These are phyloP conservation scores for Leptoteleia sp. DNA, from an alignment of 1,140 invertebrate species.

Conservation along the genomic window DNA sequence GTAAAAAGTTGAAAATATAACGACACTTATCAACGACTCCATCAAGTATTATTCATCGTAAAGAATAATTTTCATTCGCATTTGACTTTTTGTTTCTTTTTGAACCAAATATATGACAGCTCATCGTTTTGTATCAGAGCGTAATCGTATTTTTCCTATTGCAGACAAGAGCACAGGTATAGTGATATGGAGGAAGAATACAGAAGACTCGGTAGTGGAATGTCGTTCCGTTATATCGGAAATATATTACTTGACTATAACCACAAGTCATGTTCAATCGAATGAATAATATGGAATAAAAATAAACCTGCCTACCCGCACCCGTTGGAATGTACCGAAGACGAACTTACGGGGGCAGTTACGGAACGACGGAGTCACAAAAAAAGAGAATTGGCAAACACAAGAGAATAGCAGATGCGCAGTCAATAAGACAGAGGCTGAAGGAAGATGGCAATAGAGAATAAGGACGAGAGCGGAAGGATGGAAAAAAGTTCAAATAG, in stretches of 20 bases:
- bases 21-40: background rate
- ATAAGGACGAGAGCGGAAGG: conserved; percentile 1
- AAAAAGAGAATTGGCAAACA: conserved; percentile 7
- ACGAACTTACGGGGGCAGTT: conserved; percentile 44
- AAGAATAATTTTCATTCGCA: conserved; percentile 16
- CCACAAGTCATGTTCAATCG: conserved; percentile 79
- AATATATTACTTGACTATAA: conserved; percentile 76
- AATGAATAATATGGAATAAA: conserved; percentile 78
- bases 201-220: conserved; percentile 67
- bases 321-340: conserved; percentile 44
- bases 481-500: conserved; percentile 18
- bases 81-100: conserved; percentile 7
- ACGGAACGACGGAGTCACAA: conserved; percentile 10
- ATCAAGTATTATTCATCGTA: conserved; percentile 10
- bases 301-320: conserved; percentile 72
- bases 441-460: conserved; percentile 15
- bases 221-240: conserved; percentile 77
- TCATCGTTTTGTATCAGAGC: conserved; percentile 23
- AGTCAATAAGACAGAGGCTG: conserved; percentile 24
- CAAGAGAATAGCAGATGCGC: conserved; percentile 20
- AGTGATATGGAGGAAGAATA: conserved; percentile 69
- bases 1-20: no score
- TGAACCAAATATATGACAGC: conserved; percentile 5
- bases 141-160: conserved; percentile 22
- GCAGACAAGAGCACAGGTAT: conserved; percentile 32